Conservation (phyloP, 1,140 invertebrate species). For the Panonychus citri region DNA sequence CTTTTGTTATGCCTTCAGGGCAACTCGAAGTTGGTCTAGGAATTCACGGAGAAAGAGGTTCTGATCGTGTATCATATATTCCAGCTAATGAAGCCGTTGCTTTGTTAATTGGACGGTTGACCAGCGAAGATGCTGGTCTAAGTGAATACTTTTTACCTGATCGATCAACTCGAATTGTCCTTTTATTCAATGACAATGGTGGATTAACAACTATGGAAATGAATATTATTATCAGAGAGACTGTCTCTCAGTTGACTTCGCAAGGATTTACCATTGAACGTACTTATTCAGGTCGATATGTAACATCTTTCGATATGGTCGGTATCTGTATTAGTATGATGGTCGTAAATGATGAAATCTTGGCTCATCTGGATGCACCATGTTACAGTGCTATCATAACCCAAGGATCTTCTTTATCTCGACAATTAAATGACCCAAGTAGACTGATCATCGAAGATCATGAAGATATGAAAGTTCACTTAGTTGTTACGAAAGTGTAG, state of each 20-base stretch:
- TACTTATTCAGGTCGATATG: conserved; percentile 41
- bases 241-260: conserved; percentile 29
- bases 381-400: not conserved
- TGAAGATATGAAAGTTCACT: too few relatives aligned
- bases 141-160: conserved; percentile 23
- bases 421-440: not conserved
- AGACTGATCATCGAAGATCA: not conserved
- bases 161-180: conserved; percentile 35
- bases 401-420: too few relatives aligned
- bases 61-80: conserved; percentile 36
- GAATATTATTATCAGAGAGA: conserved; percentile 43
- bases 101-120: conserved; percentile 28
- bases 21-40: conserved; percentile 60
- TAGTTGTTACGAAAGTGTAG: too few relatives aligned
- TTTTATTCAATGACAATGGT: conserved; percentile 58
- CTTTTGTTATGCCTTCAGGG: conserved; percentile 38
- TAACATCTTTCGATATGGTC: conserved; percentile 57
- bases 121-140: conserved; percentile 15
- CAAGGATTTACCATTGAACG: conserved; percentile 25
- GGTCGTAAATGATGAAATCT: conserved; percentile 22
- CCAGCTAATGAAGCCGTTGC: conserved; percentile 24
- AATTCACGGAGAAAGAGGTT: conserved; percentile 63
- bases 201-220: conserved; percentile 48
- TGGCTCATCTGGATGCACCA: conserved; percentile 28
- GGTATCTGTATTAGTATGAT: conserved; percentile 50